phyloP scores from a whole-genome alignment of 2,888 invertebrate species.

The Dicroscelio sp. region DNA sequence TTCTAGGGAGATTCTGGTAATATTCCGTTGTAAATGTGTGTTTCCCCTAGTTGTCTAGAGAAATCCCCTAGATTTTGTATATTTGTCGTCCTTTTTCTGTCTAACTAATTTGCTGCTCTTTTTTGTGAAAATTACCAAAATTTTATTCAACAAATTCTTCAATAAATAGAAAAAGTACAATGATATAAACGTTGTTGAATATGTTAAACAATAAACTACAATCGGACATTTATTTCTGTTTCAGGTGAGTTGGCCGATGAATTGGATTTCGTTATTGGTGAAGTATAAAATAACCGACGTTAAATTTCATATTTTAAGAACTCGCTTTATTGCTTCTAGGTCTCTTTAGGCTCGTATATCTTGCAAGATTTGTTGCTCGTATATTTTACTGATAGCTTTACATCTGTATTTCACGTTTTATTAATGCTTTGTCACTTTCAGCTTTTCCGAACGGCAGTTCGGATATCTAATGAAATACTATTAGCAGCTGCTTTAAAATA shows the following conservation, averaged over 20 bases:
- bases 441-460: conserved; percentile 70
- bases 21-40: too few relatives aligned
- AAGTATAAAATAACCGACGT: conserved; percentile 61
- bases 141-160: too few relatives aligned
- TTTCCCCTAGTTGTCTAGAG: too few relatives aligned
- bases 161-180: too few relatives aligned
- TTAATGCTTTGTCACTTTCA: conserved; percentile 79
- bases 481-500: conserved; percentile 71
- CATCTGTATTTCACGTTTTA: conserved; percentile 59
- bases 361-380: conserved; percentile 57
- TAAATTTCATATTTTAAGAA: conserved; percentile 63
- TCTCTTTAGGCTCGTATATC: conserved; percentile 55
- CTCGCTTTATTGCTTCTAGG: conserved; percentile 68
- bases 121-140: too few relatives aligned
- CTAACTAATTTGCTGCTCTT: too few relatives aligned
- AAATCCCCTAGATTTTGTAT: too few relatives aligned
- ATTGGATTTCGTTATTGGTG: conserved; percentile 55
- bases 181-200: too few relatives aligned
- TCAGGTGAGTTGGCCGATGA: conserved; percentile 69
- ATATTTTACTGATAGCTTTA: conserved; percentile 45
- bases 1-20: background rate
- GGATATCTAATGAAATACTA: conserved; percentile 64
- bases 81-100: too few relatives aligned
- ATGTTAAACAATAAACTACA: background rate
- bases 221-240: conserved; percentile 66